phyloP scores from a whole-genome alignment of 2,888 invertebrate genomes.

The Mesochorus sp. region DNA sequence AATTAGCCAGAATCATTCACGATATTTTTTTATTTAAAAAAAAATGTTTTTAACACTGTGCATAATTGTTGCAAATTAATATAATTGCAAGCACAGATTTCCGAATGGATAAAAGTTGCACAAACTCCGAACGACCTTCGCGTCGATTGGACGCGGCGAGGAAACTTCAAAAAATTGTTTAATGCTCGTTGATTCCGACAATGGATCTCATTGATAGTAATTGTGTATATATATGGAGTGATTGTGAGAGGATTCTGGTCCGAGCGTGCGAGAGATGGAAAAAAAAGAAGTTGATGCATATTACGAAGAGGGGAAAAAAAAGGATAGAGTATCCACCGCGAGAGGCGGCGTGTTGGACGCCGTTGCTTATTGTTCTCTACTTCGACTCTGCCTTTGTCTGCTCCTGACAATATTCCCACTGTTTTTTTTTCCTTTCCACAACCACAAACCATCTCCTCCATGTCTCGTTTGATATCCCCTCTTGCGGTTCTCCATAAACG shows the following conservation, averaged over 20 bases:
- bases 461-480: conserved; percentile 30
- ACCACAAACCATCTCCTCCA: conserved; percentile 37
- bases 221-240: conserved; percentile 62
- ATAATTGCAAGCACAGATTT: no score
- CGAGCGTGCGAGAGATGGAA: conserved; percentile 1
- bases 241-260: conserved; percentile 44
- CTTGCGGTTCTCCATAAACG: conserved; percentile 18
- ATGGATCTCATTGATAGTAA: conserved; percentile 63
- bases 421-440: conserved; percentile 55
- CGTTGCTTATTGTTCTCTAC: conserved; percentile 65
- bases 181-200: conserved; percentile 60
- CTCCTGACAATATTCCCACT: conserved; percentile 66
- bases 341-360: conserved; percentile 35
- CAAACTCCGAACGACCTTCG: conserved; percentile 21
- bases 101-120: neutral
- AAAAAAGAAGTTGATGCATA: conserved; percentile 23
- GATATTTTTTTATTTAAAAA: no score
- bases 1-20: no score
- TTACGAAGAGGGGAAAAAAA: conserved; percentile 35
- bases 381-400: conserved; percentile 65
- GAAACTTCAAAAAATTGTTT: conserved; percentile 10
- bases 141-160: neutral
- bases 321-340: conserved; percentile 6
- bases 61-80: no score
- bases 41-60: no score